phyloP scores from a whole-genome alignment of 37 sponge, comb jelly and placozoan genomes.

The Halisarca cf. caerulea region DNA sequence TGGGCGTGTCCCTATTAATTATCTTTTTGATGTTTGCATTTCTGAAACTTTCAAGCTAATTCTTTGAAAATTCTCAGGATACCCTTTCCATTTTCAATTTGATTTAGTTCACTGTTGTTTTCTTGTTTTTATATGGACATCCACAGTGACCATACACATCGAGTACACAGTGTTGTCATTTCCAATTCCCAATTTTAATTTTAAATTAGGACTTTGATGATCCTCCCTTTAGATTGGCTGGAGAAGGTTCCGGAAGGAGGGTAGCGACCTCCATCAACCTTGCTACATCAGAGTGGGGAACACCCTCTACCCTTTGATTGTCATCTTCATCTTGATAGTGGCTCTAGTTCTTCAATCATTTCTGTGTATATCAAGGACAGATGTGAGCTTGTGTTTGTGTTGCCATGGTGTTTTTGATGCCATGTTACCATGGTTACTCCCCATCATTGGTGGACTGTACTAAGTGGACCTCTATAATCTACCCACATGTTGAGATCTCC shows the following conservation, averaged over 20 bases:
- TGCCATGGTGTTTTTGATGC: background rate
- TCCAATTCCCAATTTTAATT: background rate
- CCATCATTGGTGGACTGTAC: too few relatives aligned
- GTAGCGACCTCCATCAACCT: conserved; percentile 20
- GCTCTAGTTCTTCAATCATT: conserved; percentile 51
- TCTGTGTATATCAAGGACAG: conserved; percentile 67
- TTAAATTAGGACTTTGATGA: background rate
- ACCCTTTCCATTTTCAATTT: background rate
- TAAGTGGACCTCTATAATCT: too few relatives aligned
- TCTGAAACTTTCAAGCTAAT: too few relatives aligned
- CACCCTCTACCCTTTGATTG: conserved; percentile 56
- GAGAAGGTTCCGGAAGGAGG: conserved; percentile 8
- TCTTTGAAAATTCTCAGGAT: too few relatives aligned
- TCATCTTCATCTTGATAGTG: conserved; percentile 38
- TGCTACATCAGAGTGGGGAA: conserved; percentile 23
- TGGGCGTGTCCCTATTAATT: background rate
- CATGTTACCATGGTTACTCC: too few relatives aligned
- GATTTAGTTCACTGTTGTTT: background rate
- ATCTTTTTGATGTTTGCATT: too few relatives aligned
- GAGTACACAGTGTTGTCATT: background rate
- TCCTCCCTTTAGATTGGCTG: conserved; percentile 13
- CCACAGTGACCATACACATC: background rate
- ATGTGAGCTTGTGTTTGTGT: conserved; percentile 36
- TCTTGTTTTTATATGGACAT: background rate
- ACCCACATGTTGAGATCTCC: too few relatives aligned